Evolutionary conservation across 2,113 vertebrate genomes (phyloP), one percentile per base, ranked within the genome.

Genomic region (Galbula dea): DNA sequence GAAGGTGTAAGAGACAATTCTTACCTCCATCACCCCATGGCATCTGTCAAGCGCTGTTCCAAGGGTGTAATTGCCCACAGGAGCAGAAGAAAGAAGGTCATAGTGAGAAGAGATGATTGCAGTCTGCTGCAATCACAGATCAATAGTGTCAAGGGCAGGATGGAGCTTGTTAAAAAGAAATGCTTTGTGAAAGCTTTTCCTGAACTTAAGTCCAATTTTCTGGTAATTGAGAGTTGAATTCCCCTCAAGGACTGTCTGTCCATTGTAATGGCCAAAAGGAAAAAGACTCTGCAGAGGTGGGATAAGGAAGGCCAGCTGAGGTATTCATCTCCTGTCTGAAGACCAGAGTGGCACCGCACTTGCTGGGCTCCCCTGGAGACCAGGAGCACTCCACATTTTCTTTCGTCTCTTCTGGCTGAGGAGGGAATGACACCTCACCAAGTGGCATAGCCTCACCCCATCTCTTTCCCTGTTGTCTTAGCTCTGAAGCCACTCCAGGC

Each of bases 61-160:
- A 83, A 68, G 36, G 80, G 65, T 1, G 13, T 86, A 83, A 88
- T 75, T 90, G 80, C 80, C 75, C 4, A 0, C n/a, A 86, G 66
- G 63, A 96, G 68, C 73, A 84, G 82, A 79, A 96, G 71, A 83
- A 81, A 93, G 92, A 14, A 55, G 7, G 2, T 30, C 57, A 41
- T 9, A 43, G 71, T n/a, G 34, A 68, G 68, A 83, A 72, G 83
- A 91, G 69, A 65, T 76, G 80, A 89, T 74, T 86, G 81, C 83
- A 86, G 71, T 65, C 75, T 91, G 82, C 91, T 89, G 72, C 82
- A 83, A 26, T 93, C 87, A n/a, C 83, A 80, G 93, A 95, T 95
- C 92, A 61, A 95, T 95, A 94, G 80, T 83, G 84, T 93, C 85
- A 94, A 92, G 86, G 73, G 75, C 71, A 88, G 83, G 87, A 92